A percentile compares a stretch with the other conserved stretches of the same genome.
Conservation (phyloP, 2,888 invertebrate species). For the Amphipoea lucens region DNA sequence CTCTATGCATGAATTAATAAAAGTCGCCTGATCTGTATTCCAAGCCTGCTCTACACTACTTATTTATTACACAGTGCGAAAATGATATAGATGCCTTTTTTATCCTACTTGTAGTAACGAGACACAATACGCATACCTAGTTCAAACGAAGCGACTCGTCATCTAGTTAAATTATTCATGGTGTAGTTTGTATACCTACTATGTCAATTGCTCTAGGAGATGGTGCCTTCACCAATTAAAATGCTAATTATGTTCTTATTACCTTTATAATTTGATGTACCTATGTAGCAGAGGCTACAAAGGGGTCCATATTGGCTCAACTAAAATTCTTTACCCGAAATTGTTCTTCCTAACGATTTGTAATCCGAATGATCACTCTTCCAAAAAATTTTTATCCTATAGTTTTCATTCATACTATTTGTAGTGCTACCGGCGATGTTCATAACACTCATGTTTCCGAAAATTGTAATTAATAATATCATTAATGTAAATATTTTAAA, state of each 20-base stretch:
- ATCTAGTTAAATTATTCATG: conserved; percentile 36
- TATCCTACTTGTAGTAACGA: background rate
- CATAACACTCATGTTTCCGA: no score
- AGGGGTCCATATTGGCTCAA: no score
- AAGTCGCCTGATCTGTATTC: background rate
- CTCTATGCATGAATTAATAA: background rate
- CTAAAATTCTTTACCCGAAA: no score
- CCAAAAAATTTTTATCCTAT: no score
- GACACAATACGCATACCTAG: background rate
- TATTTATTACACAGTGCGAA: conserved; percentile 13
- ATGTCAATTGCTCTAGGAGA: conserved; percentile 7
- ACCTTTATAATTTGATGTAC: conserved; percentile 2
- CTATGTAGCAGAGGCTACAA: background rate
- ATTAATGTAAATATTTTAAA: no score
- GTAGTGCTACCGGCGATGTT: no score
- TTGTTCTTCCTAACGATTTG: no score
- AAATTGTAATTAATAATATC: no score
- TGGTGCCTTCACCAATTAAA: conserved; percentile 15
- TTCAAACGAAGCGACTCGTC: conserved; percentile 2
- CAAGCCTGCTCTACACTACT: background rate
- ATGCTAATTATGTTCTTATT: conserved; percentile 11
- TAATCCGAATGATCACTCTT: no score
- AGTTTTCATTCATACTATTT: no score
- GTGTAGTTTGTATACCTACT: background rate
- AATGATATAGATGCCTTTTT: conserved; percentile 5